Base-by-base conservation (phyloP, 92 coral and sea anemone genomes). In the Epizoanthus rinbou region DNA sequence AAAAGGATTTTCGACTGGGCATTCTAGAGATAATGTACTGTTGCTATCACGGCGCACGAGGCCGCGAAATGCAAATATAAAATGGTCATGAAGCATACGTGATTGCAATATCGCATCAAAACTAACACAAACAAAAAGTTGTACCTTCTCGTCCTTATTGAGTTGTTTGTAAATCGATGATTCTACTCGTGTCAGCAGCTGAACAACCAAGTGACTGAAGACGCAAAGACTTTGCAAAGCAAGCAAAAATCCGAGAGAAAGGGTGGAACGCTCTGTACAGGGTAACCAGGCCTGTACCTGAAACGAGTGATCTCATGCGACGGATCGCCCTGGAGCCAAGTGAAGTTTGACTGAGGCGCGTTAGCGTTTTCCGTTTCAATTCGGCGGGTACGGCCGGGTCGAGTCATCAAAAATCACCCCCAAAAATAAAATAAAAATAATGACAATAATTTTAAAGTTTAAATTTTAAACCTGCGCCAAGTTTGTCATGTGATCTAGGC, bases 251-350 rank as follows among this genome's bases (percentile, higher is more conserved):
- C 24, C 17, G 75, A 69, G 21, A 39, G 75, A 39, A 71, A 71
- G 76, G 76, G 76, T 18, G 73, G 73, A 45, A 41, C 56, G 33
- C 23, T 14, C 35, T 14, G 3, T 3, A 43, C 43, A 8, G 19
- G 10, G 75, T 71, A 71, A 71, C 75, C 75, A 45, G 24, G 75
- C 75, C 75, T 71, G 57, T 25, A 39, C 21, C 35, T 7, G 57
- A 43, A 19, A 4, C 57, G 23, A 47, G 10, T 45, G 53, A 45
- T 45, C 53, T 45, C 11, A 45, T 7, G 53, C 13, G 53, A 0
- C 5, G 13, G 53, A 45, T 45, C 13, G 13, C 53, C 53, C 53
- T 45, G 53, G 53, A 45, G 53, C 13, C 53, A 45, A 45, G 53
- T 45, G 6, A 43, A 0, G n/a, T n/a, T n/a, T n/a, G n/a, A n/a